Evolutionary conservation across 2,113 vertebrate genomes (phyloP), one percentile per base, ranked within the genome.

Genomic region (Lates calcarifer): DNA sequence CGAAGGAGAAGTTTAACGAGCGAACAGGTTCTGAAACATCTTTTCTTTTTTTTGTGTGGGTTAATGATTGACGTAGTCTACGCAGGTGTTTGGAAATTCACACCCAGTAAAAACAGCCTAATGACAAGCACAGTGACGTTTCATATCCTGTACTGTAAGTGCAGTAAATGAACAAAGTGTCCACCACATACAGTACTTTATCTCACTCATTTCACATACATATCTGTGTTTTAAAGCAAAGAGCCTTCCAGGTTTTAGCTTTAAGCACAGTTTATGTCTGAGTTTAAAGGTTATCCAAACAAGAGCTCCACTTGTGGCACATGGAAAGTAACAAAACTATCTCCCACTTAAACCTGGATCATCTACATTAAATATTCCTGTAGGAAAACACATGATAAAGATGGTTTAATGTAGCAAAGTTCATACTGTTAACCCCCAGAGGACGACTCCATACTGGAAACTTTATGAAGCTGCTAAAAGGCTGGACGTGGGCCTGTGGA

Each of bases 41-140:
- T 47, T 5, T 24, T 17, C 13, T 45, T n/a, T 37, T 6, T 43
- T 55, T 11, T 33, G 5, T 15, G 4, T 2, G 12, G 5, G 4
- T 22, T 33, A 47, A 35, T 12, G 20, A 26, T 28, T 29, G 55
- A 69, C 9, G 39, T 2, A 6, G 47, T n/a, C 11, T 12, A 0
- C 28, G 35, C 74, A 71, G 65, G 74, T 74, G 74, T 81, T 51
- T 55, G 22, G 0, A 6, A 96, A 95, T 31, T 89, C 84, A 2
- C 95, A 81, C 96, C 95, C 95, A 47, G 62, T 74, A 79, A 82
- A 80, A 63, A 31, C 39, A 22, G 58, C 9, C 6, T n/a, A 8
- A 61, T 1, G 33, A 73, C 33, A 61, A 65, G 17, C 41, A 26
- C 18, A 31, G n/a, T 43, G 5, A 63, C 2, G 43, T 60, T 51